Evolutionary conservation across 1,140 invertebrate genomes (phyloP).

Genomic region (Drosophila cardini): DNA sequence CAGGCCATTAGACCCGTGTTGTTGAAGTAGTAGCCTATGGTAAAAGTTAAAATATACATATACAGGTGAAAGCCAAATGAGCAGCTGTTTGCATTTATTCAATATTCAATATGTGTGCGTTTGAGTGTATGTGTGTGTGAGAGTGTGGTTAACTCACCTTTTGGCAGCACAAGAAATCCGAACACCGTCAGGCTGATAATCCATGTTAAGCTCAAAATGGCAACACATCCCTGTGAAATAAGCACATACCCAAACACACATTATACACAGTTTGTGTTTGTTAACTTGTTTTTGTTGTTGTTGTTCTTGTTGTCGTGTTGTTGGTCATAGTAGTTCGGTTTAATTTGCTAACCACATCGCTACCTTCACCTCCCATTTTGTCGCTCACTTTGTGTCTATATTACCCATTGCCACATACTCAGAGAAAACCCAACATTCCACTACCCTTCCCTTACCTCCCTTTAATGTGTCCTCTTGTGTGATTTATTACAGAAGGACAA

Average conservation of each 20-base stretch:
- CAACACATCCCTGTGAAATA: constrained; percentile 90
- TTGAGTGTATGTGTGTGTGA: not conserved
- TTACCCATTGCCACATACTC: constrained; percentile 24
- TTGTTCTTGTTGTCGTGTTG: constrained; percentile 10
- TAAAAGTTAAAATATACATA: constrained; percentile 3
- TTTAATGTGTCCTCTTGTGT: constrained; percentile 20
- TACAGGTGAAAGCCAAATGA: constrained; percentile 21
- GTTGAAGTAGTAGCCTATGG: constrained; percentile 92
- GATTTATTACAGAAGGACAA: constrained; percentile 47
- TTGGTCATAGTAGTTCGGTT: constrained; percentile 7
- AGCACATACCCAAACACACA: constrained; percentile 16
- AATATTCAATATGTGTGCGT: constrained; percentile 9
- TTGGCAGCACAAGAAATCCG: constrained; percentile 91
- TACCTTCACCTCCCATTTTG: not conserved
- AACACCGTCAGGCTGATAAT: constrained; percentile 92
- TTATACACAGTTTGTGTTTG: not conserved
- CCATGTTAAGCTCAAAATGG: constrained; percentile 92
- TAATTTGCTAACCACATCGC: constrained; percentile 19
- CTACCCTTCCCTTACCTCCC: no score
- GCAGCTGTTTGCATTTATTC: constrained; percentile 22
- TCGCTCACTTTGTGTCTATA: not conserved
- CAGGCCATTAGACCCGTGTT: constrained; percentile 92
- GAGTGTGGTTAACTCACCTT: constrained; percentile 84
- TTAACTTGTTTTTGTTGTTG: constrained; percentile 9
- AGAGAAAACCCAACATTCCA: not conserved